Evolutionary conservation across 2,113 vertebrate species (phyloP), one percentile per base, ranked within the genome.

Genomic region (Heteronetta atricapilla): DNA sequence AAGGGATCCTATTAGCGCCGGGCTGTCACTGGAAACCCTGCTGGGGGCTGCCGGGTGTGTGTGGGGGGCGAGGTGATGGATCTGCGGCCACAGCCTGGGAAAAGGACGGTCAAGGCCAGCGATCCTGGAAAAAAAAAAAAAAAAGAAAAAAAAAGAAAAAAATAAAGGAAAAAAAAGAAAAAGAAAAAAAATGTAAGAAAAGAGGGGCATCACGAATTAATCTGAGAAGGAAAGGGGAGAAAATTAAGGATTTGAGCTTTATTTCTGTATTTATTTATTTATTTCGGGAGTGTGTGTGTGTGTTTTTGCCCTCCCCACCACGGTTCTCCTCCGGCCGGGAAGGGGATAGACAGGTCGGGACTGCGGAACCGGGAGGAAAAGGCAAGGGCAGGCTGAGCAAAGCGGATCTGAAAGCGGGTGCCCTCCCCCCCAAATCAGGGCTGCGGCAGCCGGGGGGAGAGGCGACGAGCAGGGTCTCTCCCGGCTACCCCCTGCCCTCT

Each of bases 1-100:
- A 93, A 90, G 86, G 91, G 93, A 88, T 74, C 74, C 88, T 88
- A 92, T 95, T 89, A 97, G 93, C 73, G 76, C 76, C 75, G 76
- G 58, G 67, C 93, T 89, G 93, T 90, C 95, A 88, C 91, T 95
- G 89, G 84, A 88, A 82, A 81, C 79, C 81, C 89, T 87, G 86
- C 94, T 82, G 91, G 88, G 84, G 91, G 84, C 69, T 88, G 93
- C 38, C 25, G 82, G 79, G 70, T 58, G 63, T 44, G 60, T 25
- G 70, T 67, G 46, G 67, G 70, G 53, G 84, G 44, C 34, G 88
- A 94, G 72, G 87, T 82, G 96, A 94, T 95, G 78, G 91, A 87
- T 81, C 74, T 68, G 63, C 28, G 48, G 38, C 69, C 55, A 16
- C 55, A 93, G 82, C 74, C 69, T 81, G 69, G 33, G 74, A 81